Evolutionary conservation across 2,888 invertebrate genomes (phyloP).

Genomic region (Bibio marci): DNA sequence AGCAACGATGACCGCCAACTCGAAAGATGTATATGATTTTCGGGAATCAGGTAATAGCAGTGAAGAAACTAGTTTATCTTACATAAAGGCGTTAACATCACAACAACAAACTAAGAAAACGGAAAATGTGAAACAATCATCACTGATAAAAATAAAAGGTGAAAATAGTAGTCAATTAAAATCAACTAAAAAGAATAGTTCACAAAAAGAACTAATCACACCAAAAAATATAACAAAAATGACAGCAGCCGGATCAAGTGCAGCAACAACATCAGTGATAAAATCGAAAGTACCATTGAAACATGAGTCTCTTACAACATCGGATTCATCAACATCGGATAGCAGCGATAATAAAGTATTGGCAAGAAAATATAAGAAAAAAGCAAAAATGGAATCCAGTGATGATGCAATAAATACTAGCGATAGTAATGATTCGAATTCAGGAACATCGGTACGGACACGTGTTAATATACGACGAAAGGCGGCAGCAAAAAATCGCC

Average conservation of each 20-base stretch:
- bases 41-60: slow-evolving; percentile 3
- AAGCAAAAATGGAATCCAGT: not conserved
- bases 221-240: too few relatives aligned
- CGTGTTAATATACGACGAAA: not conserved
- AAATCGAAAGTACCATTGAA: too few relatives aligned
- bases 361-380: not conserved
- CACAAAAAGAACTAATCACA: too few relatives aligned
- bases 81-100: not conserved
- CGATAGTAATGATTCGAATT: not conserved
- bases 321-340: not conserved
- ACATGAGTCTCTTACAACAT: too few relatives aligned
- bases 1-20: not conserved
- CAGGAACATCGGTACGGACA: not conserved
- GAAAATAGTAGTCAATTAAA: too few relatives aligned
- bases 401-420: not conserved
- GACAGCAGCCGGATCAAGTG: too few relatives aligned
- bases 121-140: not conserved
- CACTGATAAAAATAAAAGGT: too few relatives aligned
- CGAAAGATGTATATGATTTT: slow-evolving; percentile 5
- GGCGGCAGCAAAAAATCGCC: slow-evolving; percentile 5
- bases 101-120: not conserved
- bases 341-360: too few relatives aligned
- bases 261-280: too few relatives aligned
- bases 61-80: slow-evolving; percentile 1
- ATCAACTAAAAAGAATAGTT: too few relatives aligned